These are phyloP conservation scores for Rhinella marina DNA, from an alignment of 2,797 vertebrate genomes.

Conservation along the genomic window DNA sequence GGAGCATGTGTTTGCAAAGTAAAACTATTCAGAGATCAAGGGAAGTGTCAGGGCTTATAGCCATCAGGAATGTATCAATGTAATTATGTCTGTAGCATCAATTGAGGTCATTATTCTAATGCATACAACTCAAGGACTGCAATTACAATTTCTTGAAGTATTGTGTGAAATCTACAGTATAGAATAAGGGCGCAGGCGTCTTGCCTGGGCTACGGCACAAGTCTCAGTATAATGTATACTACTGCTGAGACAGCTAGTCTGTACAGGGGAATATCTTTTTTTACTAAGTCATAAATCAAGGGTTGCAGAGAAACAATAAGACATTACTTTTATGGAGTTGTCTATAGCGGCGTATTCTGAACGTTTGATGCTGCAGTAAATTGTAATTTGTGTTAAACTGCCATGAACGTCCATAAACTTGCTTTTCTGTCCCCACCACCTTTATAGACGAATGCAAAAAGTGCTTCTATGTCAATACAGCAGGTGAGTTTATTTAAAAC, in stretches of 20 bases:
- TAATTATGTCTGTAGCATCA: conserved; percentile 80
- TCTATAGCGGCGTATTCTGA: background rate
- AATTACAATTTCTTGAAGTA: conserved; percentile 66
- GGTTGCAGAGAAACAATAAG: background rate
- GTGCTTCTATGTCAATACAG: no score
- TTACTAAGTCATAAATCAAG: background rate
- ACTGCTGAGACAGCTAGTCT: background rate
- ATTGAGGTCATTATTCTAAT: conserved; percentile 77
- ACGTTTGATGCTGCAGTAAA: background rate
- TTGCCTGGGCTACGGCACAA: background rate
- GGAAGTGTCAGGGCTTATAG: conserved; percentile 80
- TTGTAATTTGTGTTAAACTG: background rate
- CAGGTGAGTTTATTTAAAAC: no score
- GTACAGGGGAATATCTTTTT: background rate
- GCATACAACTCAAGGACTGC: conserved; percentile 71
- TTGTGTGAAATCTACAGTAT: conserved; percentile 3
- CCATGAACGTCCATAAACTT: background rate
- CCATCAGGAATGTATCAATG: conserved; percentile 78
- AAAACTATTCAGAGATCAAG: conserved; percentile 78
- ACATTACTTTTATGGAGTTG: background rate
- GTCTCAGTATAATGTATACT: background rate
- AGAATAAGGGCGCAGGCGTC: background rate
- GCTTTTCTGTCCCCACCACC: background rate
- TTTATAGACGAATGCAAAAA: no score
- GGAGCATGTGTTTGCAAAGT: conserved; percentile 72